Conservation (phyloP, 2,888 invertebrate genomes). For the Noctua pronuba region DNA sequence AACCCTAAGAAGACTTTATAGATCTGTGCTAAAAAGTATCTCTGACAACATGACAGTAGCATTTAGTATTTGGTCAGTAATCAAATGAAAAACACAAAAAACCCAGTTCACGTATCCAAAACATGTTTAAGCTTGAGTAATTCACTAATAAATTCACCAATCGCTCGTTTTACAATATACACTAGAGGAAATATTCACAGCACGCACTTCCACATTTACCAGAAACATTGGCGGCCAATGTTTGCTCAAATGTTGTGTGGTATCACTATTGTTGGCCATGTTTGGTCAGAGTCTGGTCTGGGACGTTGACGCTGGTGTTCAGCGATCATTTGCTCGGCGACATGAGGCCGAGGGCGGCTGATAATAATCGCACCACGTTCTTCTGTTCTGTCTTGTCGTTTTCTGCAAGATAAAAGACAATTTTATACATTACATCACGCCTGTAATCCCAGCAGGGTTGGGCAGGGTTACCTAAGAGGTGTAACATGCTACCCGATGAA, state of each 20-base stretch:
- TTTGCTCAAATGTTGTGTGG: conserved; percentile 48
- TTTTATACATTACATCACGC: no score
- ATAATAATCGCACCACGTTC: conserved; percentile 95
- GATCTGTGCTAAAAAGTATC: no score
- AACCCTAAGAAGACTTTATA: background rate
- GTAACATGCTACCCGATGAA: no score
- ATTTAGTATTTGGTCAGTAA: conserved; percentile 8
- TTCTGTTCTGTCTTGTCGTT: conserved; percentile 94
- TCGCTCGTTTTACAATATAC: conserved; percentile 51
- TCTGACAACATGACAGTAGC: background rate
- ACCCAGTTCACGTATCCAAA: conserved; percentile 19
- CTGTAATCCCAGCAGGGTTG: no score
- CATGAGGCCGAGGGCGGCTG: conserved; percentile 93
- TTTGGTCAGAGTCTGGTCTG: conserved; percentile 37
- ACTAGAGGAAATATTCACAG: conserved; percentile 60
- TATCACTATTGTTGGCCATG: conserved; percentile 52
- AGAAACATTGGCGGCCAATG: conserved; percentile 47
- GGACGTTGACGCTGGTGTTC: conserved; percentile 33
- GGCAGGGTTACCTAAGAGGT: no score
- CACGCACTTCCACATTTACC: conserved; percentile 42
- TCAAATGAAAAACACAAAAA: conserved; percentile 23
- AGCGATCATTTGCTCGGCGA: conserved; percentile 83
- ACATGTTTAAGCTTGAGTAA: conserved; percentile 41
- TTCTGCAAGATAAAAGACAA: conserved; percentile 84
- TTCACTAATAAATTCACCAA: conserved; percentile 42